These are phyloP conservation scores for Eustalomyia histrio DNA, from an alignment of 2,888 invertebrate species.

Conservation along the genomic window DNA sequence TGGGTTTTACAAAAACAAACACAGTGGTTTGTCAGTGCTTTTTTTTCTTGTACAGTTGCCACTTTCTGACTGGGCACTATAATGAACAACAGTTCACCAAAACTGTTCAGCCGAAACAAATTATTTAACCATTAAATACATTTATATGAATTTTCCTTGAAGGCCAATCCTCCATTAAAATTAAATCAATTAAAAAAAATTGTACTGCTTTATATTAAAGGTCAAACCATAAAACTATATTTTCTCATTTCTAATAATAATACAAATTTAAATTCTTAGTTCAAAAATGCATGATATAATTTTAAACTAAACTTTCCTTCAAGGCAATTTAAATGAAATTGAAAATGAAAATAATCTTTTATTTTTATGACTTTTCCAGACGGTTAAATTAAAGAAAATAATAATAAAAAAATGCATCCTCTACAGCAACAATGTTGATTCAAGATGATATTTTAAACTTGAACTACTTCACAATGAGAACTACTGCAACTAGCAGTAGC, in stretches of 20 bases:
- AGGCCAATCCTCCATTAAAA: neutral
- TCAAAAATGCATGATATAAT: conserved; percentile 17
- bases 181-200: neutral
- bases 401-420: conserved; percentile 23
- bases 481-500: conserved; percentile 1
- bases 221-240: conserved; percentile 36
- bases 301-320: conserved; percentile 50
- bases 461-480: conserved; percentile 56
- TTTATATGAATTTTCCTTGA: no score
- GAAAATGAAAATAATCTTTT: conserved; percentile 44
- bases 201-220: neutral
- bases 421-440: conserved; percentile 27
- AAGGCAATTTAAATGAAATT: conserved; percentile 53
- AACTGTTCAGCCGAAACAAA: no score
- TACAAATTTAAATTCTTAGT: conserved; percentile 2
- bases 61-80: no score
- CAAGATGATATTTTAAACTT: conserved; percentile 54
- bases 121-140: no score
- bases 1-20: no score
- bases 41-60: no score
- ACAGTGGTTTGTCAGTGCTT: no score
- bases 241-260: conserved; percentile 36
- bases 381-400: conserved; percentile 39
- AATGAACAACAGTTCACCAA: no score
- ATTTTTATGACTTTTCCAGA: conserved; percentile 55